Evolutionary conservation across 2,888 invertebrate species (phyloP).

Genomic region (Cosmopolites sordidus): DNA sequence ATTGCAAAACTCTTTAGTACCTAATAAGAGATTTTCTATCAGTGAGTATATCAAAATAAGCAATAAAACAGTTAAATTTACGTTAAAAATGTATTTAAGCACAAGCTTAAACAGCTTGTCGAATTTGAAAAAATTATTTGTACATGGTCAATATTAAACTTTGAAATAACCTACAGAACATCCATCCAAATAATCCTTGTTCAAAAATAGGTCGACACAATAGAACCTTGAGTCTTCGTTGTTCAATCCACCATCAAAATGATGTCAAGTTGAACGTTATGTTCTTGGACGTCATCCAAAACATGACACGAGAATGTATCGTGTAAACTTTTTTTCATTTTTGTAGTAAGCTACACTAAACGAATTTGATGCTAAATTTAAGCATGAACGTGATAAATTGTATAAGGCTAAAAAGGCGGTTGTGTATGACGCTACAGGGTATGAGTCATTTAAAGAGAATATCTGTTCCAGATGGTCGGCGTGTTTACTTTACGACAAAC

Average conservation of each 20-base stretch:
- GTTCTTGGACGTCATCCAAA: not conserved
- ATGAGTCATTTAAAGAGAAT: not conserved
- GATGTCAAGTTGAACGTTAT: not conserved
- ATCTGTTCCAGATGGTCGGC: not conserved
- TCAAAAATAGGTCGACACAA: not conserved
- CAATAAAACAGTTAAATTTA: too few species aligned
- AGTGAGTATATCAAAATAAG: too few species aligned
- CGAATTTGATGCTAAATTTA: not conserved
- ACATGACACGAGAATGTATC: not conserved
- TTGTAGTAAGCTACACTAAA: not conserved
- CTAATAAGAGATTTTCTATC: too few species aligned
- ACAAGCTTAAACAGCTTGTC: too few species aligned
- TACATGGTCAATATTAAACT: too few species aligned
- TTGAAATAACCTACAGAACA: not conserved
- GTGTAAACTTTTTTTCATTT: not conserved
- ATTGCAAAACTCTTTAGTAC: too few species aligned
- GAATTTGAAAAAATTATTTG: too few species aligned
- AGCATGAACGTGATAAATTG: not conserved
- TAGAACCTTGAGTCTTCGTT: not conserved
- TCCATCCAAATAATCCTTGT: not conserved
- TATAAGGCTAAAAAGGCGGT: not conserved
- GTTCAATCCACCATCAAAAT: not conserved
- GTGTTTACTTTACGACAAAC: too few species aligned
- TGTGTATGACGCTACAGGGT: not conserved
- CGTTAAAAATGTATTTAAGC: too few species aligned